These are phyloP conservation scores for Melanotaenia nigrans DNA, from an alignment of 2,797 vertebrate species.

Conservation along the genomic window DNA sequence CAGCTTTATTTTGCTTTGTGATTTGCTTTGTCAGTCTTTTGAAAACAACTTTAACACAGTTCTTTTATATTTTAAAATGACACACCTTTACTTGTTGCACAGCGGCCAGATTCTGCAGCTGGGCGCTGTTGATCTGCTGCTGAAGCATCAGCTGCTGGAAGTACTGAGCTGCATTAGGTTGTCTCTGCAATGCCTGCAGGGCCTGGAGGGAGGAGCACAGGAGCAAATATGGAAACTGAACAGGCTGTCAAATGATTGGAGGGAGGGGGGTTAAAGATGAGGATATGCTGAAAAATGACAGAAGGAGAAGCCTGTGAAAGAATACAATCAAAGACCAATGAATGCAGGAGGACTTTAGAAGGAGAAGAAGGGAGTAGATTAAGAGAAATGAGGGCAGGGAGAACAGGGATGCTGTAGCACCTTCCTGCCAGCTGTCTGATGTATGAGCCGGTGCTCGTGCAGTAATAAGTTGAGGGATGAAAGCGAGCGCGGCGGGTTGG, in stretches of 20 bases:
- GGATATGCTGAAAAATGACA: fast-evolving
- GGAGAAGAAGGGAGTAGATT: background rate
- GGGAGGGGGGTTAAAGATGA: background rate
- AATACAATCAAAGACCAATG: background rate
- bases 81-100: constrained; percentile 90
- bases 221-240: background rate
- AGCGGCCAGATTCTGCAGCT: constrained; percentile 94
- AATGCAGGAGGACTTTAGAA: background rate
- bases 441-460: constrained; percentile 43
- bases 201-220: constrained; percentile 78
- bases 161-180: constrained; percentile 96
- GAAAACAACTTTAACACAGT: background rate
- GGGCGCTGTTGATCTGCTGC: constrained; percentile 95
- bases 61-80: fast-evolving
- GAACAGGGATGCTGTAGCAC: background rate
- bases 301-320: background rate
- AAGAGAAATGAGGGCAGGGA: background rate
- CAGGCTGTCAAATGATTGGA: background rate
- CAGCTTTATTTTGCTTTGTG: background rate
- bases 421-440: constrained; percentile 57
- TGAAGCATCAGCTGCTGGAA: constrained; percentile 99
- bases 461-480: constrained; percentile 56
- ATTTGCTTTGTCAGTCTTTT: background rate
- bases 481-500: constrained; percentile 39
- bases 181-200: constrained; percentile 93